Evolutionary conservation across 2,888 invertebrate species (phyloP).

Genomic region (Siphonodentalium dalli): DNA sequence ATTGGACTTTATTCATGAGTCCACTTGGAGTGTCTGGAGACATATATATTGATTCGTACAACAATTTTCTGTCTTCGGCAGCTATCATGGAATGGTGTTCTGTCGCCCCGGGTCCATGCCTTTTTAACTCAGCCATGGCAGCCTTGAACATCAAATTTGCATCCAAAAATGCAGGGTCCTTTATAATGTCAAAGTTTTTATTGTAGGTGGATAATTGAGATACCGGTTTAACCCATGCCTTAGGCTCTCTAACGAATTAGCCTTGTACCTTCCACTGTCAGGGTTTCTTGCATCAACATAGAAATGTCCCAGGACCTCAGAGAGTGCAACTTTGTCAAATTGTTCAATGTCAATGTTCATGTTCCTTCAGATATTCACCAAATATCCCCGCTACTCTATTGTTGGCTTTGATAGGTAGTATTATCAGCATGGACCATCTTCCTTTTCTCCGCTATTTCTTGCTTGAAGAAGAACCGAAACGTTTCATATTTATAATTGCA

Average conservation of each 20-base stretch:
- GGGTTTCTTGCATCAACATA: too few relatives aligned
- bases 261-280: too few relatives aligned
- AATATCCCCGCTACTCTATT: too few relatives aligned
- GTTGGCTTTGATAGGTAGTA: too few relatives aligned
- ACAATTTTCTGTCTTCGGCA: background rate
- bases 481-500: too few relatives aligned
- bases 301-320: too few relatives aligned
- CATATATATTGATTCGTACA: slow-evolving; percentile 13
- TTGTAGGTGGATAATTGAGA: slow-evolving; percentile 19
- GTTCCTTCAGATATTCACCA: too few relatives aligned
- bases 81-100: slow-evolving; percentile 13
- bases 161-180: slow-evolving; percentile 12
- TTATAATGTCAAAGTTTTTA: slow-evolving; percentile 20
- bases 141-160: slow-evolving; percentile 10
- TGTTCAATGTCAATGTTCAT: too few relatives aligned
- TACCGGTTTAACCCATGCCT: slow-evolving; percentile 22
- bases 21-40: slow-evolving; percentile 11
- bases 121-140: slow-evolving; percentile 12
- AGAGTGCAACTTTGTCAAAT: too few relatives aligned
- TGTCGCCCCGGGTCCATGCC: slow-evolving; percentile 3
- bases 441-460: too few relatives aligned
- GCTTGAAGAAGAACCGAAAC: too few relatives aligned
- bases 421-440: too few relatives aligned
- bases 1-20: slow-evolving; percentile 22
- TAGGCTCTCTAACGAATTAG: slow-evolving; percentile 15